Conservation (phyloP, 2,888 invertebrate genomes). For the Pristionchus maxplancki region DNA sequence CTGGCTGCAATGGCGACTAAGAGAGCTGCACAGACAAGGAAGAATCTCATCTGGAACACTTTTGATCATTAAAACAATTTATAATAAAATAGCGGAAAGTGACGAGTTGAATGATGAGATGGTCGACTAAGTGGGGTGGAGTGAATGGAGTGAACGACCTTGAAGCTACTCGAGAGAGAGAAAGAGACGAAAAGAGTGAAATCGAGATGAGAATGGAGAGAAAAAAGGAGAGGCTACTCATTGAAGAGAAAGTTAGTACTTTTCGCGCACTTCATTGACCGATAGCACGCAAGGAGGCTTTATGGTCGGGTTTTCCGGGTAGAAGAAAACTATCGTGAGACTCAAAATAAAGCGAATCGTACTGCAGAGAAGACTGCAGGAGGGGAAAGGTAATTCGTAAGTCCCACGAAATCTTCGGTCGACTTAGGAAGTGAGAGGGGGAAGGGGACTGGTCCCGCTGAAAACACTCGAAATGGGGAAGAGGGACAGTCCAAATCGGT, state of each 20-base stretch:
- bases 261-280: neutral
- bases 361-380: neutral
- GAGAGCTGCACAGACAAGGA: neutral
- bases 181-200: neutral
- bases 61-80: neutral
- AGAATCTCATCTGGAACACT: constrained; percentile 1
- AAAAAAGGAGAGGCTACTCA: constrained; percentile 26
- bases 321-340: neutral
- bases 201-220: neutral
- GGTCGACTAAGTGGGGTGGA: neutral
- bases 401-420: neutral
- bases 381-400: neutral
- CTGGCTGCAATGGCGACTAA: neutral
- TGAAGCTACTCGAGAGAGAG: constrained; percentile 13
- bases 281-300: neutral
- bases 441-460: constrained; percentile 12
- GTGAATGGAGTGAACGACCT: constrained; percentile 32
- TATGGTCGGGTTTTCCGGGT: neutral
- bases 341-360: neutral
- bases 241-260: constrained; percentile 34
- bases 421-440: constrained; percentile 2
- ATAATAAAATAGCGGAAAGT: neutral
- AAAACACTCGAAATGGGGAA: constrained; percentile 7
- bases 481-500: constrained; percentile 24
- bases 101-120: neutral